phyloP scores from a whole-genome alignment of 2,888 invertebrate species.

The Altica lythri region DNA sequence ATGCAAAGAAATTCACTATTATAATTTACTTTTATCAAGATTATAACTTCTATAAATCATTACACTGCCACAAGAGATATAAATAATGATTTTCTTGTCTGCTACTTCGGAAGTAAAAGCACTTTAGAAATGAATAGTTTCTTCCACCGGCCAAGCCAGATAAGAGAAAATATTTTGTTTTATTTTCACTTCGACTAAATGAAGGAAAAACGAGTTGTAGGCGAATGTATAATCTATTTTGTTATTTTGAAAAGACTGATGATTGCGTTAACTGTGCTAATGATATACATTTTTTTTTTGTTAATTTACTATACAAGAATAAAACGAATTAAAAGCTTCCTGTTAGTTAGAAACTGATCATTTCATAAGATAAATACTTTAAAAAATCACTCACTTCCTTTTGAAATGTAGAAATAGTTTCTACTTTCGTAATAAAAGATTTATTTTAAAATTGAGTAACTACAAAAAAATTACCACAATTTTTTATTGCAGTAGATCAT shows the following conservation, averaged over 20 bases:
- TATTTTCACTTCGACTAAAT: constrained; percentile 12
- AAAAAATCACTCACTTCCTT: too few species aligned
- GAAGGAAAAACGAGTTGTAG: constrained; percentile 10
- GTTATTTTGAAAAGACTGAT: constrained; percentile 11
- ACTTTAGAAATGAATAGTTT: constrained; percentile 27
- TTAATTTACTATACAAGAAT: neutral
- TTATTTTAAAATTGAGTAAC: too few species aligned
- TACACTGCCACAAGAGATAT: constrained; percentile 34
- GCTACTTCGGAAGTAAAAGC: constrained; percentile 32
- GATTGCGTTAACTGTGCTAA: constrained; percentile 6
- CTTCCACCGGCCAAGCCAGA: constrained; percentile 17
- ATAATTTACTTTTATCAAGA: constrained; percentile 41
- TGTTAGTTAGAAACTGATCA: constrained; percentile 3
- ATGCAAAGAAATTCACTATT: constrained; percentile 38
- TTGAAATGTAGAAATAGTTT: too few species aligned
- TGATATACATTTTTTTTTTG: neutral
- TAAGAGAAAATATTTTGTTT: constrained; percentile 15
- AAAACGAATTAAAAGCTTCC: neutral
- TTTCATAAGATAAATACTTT: neutral
- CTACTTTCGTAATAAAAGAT: too few species aligned
- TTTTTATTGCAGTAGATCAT: too few species aligned
- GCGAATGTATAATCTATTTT: constrained; percentile 20
- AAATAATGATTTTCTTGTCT: constrained; percentile 36
- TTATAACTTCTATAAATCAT: constrained; percentile 35
- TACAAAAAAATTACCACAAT: too few species aligned